Percentiles rank a stretch among this genome's conserved stretches.
Evolutionary conservation across 2,797 vertebrate genomes (phyloP).

Genomic region (Cryptoprocta ferox): DNA sequence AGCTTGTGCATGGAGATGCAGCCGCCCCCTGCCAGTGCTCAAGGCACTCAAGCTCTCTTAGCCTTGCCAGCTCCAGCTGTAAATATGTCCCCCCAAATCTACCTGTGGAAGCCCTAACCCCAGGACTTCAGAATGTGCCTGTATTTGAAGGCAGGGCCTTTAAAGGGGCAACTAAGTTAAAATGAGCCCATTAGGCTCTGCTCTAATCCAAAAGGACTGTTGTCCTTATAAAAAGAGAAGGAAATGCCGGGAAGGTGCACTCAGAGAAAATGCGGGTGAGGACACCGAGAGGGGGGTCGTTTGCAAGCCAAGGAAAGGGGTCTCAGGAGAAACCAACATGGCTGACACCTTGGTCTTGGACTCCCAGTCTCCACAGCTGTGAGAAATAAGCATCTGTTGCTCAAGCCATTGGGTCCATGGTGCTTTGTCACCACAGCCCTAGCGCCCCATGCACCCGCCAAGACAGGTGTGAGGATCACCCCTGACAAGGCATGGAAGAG

Average conservation of each 20-base stretch:
- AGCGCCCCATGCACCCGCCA: not conserved
- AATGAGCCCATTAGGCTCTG: not conserved
- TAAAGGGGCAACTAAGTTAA: not conserved
- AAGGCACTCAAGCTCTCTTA: not conserved
- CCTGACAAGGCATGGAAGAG: rapidly evolving
- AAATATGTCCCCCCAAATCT: not conserved
- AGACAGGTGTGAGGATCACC: rapidly evolving
- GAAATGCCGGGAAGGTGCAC: rapidly evolving
- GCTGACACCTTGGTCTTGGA: not conserved
- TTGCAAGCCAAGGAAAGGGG: not conserved
- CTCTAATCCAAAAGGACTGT: not conserved
- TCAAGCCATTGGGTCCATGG: rapidly evolving
- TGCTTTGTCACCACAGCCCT: rapidly evolving
- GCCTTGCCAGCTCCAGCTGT: not conserved
- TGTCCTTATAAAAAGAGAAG: not conserved
- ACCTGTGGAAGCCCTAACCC: not conserved
- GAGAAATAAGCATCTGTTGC: too few species aligned
- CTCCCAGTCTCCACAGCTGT: not conserved
- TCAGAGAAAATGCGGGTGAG: rapidly evolving
- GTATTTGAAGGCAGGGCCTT: not conserved
- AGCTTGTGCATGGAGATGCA: not conserved
- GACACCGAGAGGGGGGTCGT: rapidly evolving
- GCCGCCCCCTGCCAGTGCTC: too few species aligned
- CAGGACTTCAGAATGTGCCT: not conserved
- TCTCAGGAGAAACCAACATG: not conserved